Evolutionary conservation across 2,888 invertebrate genomes (phyloP).

Genomic region (Apamea epomidion): DNA sequence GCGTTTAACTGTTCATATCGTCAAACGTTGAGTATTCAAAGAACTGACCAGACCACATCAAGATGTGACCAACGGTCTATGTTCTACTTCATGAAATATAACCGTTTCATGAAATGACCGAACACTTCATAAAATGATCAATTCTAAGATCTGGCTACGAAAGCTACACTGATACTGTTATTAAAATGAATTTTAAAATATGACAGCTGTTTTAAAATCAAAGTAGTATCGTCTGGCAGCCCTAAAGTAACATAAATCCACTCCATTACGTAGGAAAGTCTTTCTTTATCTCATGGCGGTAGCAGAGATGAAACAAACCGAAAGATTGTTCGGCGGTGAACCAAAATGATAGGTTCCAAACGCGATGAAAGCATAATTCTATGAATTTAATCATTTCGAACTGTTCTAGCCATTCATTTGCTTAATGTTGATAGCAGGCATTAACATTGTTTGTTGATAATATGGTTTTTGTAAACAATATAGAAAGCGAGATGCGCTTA

Average conservation of each 20-base stretch:
- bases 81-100: no score
- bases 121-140: no score
- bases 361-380: slow-evolving; percentile 72
- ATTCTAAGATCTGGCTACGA: no score
- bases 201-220: neutral
- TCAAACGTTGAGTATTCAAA: no score
- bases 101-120: no score
- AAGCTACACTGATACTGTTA: neutral
- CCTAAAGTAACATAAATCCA: slow-evolving; percentile 37
- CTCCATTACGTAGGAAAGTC: slow-evolving; percentile 55
- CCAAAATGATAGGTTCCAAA: slow-evolving; percentile 72
- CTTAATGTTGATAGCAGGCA: slow-evolving; percentile 59
- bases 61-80: no score
- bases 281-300: slow-evolving; percentile 71
- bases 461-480: slow-evolving; percentile 37
- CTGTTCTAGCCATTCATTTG: slow-evolving; percentile 67
- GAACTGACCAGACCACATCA: no score
- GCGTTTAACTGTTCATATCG: no score
- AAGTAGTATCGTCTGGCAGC: slow-evolving; percentile 18
- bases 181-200: neutral
- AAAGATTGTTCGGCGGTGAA: slow-evolving; percentile 65
- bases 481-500: slow-evolving; percentile 20
- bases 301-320: slow-evolving; percentile 70
- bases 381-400: slow-evolving; percentile 66
- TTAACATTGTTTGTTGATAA: slow-evolving; percentile 41